Conservation (phyloP, 2,888 invertebrate genomes). For the Lithosia quadra region DNA sequence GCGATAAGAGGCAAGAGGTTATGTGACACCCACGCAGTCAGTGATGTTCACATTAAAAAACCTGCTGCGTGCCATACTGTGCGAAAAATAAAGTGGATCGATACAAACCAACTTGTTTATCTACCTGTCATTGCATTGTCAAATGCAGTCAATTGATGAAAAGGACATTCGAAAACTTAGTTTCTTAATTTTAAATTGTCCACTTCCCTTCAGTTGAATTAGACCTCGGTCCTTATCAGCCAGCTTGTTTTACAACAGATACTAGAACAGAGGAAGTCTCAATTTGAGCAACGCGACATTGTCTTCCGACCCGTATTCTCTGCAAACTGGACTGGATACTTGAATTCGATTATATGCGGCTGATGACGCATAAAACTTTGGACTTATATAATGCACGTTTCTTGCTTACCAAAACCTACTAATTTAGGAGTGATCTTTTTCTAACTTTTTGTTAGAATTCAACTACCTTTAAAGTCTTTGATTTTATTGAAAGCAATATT, state of each 20-base stretch:
- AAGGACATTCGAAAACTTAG: slow-evolving; percentile 23
- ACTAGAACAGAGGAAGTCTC: slow-evolving; percentile 65
- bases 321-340: slow-evolving; percentile 10
- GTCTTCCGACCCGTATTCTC: slow-evolving; percentile 60
- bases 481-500: background rate
- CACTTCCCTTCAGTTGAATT: slow-evolving; percentile 34
- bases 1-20: background rate
- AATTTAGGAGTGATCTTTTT: background rate
- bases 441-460: background rate
- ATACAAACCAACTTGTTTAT: background rate
- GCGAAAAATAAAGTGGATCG: background rate
- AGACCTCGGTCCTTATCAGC: slow-evolving; percentile 37
- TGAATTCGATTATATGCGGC: background rate
- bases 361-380: slow-evolving; percentile 28
- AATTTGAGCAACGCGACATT: slow-evolving; percentile 72
- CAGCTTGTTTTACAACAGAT: slow-evolving; percentile 27
- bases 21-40: background rate
- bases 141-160: background rate
- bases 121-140: no score
- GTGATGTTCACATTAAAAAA: background rate
- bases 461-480: background rate
- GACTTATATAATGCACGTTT: background rate
- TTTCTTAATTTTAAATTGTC: slow-evolving; percentile 42
- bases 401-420: background rate
- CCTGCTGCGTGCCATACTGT: background rate